Percentiles rank a stretch among this genome's conserved stretches.
Evolutionary conservation across 1,140 invertebrate genomes (phyloP).

Genomic region (Sitobion miscanthi): DNA sequence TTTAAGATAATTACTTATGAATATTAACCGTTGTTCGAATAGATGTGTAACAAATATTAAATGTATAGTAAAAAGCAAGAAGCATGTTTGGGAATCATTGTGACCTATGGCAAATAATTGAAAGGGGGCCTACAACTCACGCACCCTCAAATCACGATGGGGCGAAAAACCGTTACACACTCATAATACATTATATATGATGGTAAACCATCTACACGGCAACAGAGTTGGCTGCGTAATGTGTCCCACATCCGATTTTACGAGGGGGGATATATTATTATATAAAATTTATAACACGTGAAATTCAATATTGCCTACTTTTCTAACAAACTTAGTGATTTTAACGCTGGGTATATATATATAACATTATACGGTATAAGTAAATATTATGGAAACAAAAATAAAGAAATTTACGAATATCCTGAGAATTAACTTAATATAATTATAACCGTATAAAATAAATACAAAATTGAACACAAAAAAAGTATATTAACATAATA

Average conservation of each 20-base stretch:
- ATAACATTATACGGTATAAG: not conserved
- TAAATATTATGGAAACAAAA: not conserved
- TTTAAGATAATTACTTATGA: not conserved
- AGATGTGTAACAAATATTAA: not conserved
- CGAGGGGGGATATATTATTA: not conserved
- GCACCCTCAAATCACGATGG: constrained; percentile 56
- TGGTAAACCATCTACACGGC: constrained; percentile 6
- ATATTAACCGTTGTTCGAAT: not conserved
- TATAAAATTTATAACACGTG: not conserved
- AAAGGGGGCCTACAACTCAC: constrained; percentile 39
- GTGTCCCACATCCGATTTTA: not conserved
- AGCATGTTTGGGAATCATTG: constrained; percentile 49
- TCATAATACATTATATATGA: constrained; percentile 14
- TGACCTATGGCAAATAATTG: constrained; percentile 52
- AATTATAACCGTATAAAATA: not conserved
- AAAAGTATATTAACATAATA: too few species aligned
- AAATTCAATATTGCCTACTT: not conserved
- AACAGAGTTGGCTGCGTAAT: not conserved
- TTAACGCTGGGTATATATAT: constrained; percentile 9
- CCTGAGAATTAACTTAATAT: not conserved
- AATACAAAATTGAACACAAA: too few species aligned
- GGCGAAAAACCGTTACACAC: constrained; percentile 54
- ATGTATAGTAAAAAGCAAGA: not conserved
- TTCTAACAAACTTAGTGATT: not conserved
- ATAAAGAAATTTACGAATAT: not conserved